A percentile compares a stretch with the other conserved stretches of the same genome.
phyloP scores from a whole-genome alignment of 2,888 invertebrate genomes.

The Chloromyia formosa region DNA sequence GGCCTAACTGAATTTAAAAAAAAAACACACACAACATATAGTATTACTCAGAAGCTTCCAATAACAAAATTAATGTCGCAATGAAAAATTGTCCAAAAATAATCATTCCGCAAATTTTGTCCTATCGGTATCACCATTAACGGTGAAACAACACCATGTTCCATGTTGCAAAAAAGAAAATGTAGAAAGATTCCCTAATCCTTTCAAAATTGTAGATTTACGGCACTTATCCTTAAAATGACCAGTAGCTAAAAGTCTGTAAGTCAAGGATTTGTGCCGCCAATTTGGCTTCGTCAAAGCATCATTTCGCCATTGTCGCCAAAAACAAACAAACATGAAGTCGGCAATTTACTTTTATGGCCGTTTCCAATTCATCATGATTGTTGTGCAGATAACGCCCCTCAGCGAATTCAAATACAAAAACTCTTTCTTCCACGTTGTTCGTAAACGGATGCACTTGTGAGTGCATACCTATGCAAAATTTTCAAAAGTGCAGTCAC shows the following conservation, averaged over 20 bases:
- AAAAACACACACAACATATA: no score
- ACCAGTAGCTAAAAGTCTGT: slow-evolving; percentile 33
- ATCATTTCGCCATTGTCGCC: slow-evolving; percentile 1
- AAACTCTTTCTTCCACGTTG: not conserved
- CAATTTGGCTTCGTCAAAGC: not conserved
- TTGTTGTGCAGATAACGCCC: slow-evolving; percentile 10
- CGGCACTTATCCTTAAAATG: slow-evolving; percentile 18
- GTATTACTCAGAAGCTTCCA: no score
- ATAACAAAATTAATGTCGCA: no score
- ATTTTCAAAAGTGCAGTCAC: slow-evolving; percentile 3
- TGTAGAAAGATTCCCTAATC: not conserved
- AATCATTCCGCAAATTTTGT: no score
- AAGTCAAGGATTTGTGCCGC: slow-evolving; percentile 38
- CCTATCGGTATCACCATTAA: no score
- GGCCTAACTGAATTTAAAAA: no score
- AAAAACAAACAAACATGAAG: slow-evolving; percentile 40
- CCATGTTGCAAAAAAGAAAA: no score
- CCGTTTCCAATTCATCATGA: not conserved
- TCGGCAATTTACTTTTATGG: slow-evolving; percentile 38
- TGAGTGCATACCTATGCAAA: slow-evolving; percentile 13
- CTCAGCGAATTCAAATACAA: not conserved
- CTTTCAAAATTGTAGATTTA: slow-evolving; percentile 39
- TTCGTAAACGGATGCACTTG: not conserved
- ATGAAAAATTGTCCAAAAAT: no score
- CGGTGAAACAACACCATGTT: no score